Conservation (phyloP, 2,888 invertebrate genomes). For the Aquatica leii region DNA sequence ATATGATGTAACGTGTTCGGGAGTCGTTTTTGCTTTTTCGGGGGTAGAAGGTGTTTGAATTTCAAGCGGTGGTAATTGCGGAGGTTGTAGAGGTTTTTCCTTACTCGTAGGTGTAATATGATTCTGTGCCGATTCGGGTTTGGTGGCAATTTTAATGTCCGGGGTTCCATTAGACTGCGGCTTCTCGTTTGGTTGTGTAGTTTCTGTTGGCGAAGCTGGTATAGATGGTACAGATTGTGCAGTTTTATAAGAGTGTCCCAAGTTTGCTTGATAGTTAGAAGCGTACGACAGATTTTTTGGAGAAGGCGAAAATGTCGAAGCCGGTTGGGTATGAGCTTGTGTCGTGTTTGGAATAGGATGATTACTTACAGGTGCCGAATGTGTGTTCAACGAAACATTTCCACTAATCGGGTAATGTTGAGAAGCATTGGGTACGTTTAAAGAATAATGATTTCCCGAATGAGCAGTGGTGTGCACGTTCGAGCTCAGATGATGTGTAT, state of each 20-base stretch:
- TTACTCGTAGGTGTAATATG: constrained; percentile 42
- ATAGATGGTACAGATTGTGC: constrained; percentile 55
- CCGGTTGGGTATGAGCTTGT: constrained; percentile 42
- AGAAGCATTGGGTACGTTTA: constrained; percentile 52
- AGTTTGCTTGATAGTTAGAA: constrained; percentile 51
- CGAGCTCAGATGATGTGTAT: constrained; percentile 39
- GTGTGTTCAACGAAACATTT: constrained; percentile 38
- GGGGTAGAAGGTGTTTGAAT: constrained; percentile 36
- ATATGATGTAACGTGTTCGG: constrained; percentile 40
- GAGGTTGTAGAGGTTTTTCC: constrained; percentile 34
- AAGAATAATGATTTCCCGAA: constrained; percentile 50
- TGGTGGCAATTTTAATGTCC: constrained; percentile 45
- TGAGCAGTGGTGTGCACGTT: constrained; percentile 42
- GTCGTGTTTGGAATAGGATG: constrained; percentile 52
- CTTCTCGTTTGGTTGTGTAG: constrained; percentile 52
- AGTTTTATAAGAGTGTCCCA: constrained; percentile 50
- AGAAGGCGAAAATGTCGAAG: constrained; percentile 45
- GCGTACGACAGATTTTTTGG: constrained; percentile 51
- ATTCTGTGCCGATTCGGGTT: constrained; percentile 46
- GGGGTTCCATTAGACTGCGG: constrained; percentile 56
- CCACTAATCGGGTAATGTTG: constrained; percentile 46
- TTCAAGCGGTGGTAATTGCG: constrained; percentile 25
- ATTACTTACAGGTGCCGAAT: constrained; percentile 51
- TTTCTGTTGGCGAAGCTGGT: constrained; percentile 53
- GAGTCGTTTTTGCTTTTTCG: constrained; percentile 37